Conservation (phyloP, 1,140 invertebrate genomes). For the Sitophilus oryzae region DNA sequence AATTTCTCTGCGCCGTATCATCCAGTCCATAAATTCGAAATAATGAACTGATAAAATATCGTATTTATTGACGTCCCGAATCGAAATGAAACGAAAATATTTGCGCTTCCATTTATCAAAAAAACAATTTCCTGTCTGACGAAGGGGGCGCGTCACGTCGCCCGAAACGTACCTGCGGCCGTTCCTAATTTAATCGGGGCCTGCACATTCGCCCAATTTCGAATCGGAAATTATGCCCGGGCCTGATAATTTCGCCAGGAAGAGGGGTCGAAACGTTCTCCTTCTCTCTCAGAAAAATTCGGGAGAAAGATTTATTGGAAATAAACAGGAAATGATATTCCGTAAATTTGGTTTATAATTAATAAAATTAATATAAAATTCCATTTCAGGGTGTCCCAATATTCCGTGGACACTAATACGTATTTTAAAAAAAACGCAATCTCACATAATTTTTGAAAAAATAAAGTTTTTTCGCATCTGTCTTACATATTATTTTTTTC, state of each 20-base stretch:
- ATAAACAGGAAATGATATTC: neutral
- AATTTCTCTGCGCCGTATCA: neutral
- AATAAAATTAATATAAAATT: no score
- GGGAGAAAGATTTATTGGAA: neutral
- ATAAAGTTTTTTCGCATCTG: no score
- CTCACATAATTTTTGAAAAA: no score
- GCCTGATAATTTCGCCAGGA: neutral
- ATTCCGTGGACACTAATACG: no score
- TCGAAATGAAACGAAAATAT: constrained; percentile 25
- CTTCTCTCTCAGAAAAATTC: neutral
- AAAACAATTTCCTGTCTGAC: constrained; percentile 28
- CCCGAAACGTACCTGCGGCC: constrained; percentile 22
- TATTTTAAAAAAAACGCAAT: no score
- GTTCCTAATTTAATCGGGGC: constrained; percentile 22
- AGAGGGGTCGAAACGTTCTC: neutral
- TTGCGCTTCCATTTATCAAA: constrained; percentile 25
- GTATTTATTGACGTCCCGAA: constrained; percentile 23
- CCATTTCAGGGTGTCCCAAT: no score
- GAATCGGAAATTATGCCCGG: constrained; percentile 24
- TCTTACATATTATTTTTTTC: no score
- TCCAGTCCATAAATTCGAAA: constrained; percentile 4
- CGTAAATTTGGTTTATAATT: no score
- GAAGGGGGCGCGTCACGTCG: constrained; percentile 9
- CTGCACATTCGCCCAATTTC: constrained; percentile 23
- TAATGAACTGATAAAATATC: constrained; percentile 21